Evolutionary conservation across 2,888 invertebrate genomes (phyloP), one percentile per base, ranked within the genome.

Genomic region (Chorisops tibialis): DNA sequence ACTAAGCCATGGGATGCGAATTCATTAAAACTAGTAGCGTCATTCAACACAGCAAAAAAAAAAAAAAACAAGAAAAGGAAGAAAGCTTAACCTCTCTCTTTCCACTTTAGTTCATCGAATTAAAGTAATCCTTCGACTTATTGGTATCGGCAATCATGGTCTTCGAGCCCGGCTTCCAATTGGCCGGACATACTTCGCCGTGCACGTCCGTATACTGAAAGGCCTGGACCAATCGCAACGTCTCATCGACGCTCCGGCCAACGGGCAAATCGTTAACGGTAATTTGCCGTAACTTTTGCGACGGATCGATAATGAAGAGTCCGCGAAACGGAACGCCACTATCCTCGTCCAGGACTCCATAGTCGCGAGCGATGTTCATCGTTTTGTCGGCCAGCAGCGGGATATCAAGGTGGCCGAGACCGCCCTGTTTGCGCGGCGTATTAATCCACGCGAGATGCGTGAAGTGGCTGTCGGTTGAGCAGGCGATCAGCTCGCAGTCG

Each of bases 211-310:
- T 95, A 80, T 85, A 96, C 80, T 97, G 94, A 88, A 97, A 96
- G 56, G 97, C 97, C 75, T 97, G 96, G 11, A 98, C 94, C 66
- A 98, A 81, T 63, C 97, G 86, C 43, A 98, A 81, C 3, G 94
- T 93, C 80, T 97, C 97, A 69, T 96, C 96, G 0, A 98, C 96
- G 1, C 65, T 84, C 80, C 90, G 82, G 62, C 98, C 98, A 2
- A 98, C 97, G 0, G 97, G 97, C 74, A 99, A 83, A 80, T 98
- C 98, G 78, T 99, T 98, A 73, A 98, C 83, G 66, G 98, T 98
- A 72, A 96, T 87, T 81, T 98, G 98, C 1, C 98, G 85, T 66
- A 98, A 83, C 71, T 85, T 88, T 75, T 94, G 93, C 66, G 86
- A 84, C 61, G 82, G 86, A 74, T 98, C 97, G 74, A 98, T 94